Percentiles rank a stretch among this genome's conserved stretches.
Conservation (phyloP, 2,888 invertebrate genomes). For the Pediacus dermestoides region DNA sequence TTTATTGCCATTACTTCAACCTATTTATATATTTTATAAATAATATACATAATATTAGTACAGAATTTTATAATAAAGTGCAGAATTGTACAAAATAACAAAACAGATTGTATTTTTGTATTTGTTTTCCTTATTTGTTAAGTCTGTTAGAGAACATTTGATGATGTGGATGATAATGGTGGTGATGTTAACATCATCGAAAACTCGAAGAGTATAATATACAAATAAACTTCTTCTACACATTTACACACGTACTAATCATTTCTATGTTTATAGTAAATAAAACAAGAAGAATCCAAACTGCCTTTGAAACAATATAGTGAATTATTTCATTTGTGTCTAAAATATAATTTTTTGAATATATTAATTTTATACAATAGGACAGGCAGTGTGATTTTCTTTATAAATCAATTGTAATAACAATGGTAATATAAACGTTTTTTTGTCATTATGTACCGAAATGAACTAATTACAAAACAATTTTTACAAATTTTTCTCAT, state of each 20-base stretch:
- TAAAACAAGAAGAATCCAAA: slow-evolving; percentile 14
- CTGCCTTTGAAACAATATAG: slow-evolving; percentile 8
- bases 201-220: slow-evolving; percentile 16
- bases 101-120: too few species aligned
- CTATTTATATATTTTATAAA: slow-evolving; percentile 40
- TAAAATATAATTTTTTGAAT: too few species aligned
- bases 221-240: slow-evolving; percentile 28
- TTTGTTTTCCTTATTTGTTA: too few species aligned
- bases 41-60: slow-evolving; percentile 40
- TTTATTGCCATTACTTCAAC: slow-evolving; percentile 30
- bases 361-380: too few species aligned
- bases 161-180: too few species aligned
- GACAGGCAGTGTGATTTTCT: slow-evolving; percentile 6
- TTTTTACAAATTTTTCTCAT: slow-evolving; percentile 17
- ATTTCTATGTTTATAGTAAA: slow-evolving; percentile 20
- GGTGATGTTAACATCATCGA: slow-evolving; percentile 16
- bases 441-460: slow-evolving; percentile 5
- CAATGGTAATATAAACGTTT: slow-evolving; percentile 6
- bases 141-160: slow-evolving; percentile 26
- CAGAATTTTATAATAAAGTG: slow-evolving; percentile 27
- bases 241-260: slow-evolving; percentile 27
- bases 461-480: slow-evolving; percentile 19
- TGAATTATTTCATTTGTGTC: slow-evolving; percentile 1
- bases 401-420: not conserved
- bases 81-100: slow-evolving; percentile 18